Evolutionary conservation across 1,140 invertebrate genomes (phyloP), one percentile per base, ranked within the genome.

Genomic region (Pseudomyrmex cubaensis): DNA sequence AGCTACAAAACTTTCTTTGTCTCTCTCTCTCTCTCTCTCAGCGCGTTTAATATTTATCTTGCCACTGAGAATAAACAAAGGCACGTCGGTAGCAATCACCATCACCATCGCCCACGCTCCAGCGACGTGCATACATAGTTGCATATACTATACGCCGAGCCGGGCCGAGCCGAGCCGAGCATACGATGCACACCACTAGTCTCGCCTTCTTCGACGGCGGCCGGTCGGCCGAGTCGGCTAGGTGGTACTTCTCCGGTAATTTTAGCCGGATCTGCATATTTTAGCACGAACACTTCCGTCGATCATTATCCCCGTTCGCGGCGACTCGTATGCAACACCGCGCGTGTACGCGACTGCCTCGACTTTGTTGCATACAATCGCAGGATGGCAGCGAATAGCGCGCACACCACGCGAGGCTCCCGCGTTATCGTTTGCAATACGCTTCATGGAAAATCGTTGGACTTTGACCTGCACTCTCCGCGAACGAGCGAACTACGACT

Each of bases 201-300:
- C 22, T 46, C 63, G 13, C 46, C 78, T 57, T 22, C 67, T 74
- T 57, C 57, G 56, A 57, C 59, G 63, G 22, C 25, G 15, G 46
- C 59, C 46, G 72, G 25, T 56, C 82, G 85, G 52, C 69, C 76
- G 70, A 56, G 66, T 59, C 82, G 61, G 61, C 74, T 88, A 85
- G 84, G 89, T 91, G 91, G 87, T 90, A 88, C 88, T 91, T 88
- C 87, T 86, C 84, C 88, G 77, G 93, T 92, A 94, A 93, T 94
- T 89, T 94, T 92, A 93, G 86, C 87, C 78, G 91, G 92, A 94
- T 93, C 93, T 94, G 93, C 93, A 94, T 94, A 94, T 94, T 94
- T 94, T 94, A 93, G 90, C 93, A 93, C 93, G 93, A 93, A 93
- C 92, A 93, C 93, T 94, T 94, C 93, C 93, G 93, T 86, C 92